Base-by-base conservation (phyloP, 2,888 invertebrate genomes). In the Pseudoips prasinana region DNA sequence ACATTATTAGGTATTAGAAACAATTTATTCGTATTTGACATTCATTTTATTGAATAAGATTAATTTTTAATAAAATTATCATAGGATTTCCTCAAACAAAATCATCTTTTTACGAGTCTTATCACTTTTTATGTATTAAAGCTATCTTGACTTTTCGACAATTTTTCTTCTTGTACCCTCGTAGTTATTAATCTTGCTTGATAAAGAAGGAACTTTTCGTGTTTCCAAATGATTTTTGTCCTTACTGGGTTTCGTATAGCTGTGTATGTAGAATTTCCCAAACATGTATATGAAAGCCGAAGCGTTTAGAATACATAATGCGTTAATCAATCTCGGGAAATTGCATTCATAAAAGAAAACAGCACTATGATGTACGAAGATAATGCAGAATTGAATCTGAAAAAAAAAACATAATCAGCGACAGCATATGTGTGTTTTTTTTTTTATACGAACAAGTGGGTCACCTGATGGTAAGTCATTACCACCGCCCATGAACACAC, bases 251-350 rank as follows among this genome's bases (percentile, higher is more conserved):
- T 39, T 33, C 4, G 36, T 45, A 7, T 57, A 57, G 10, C 32
- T 51, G 4, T 48, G 25, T 1, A 51, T 20, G 18, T 57, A 57
- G 32, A 57, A 57, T 2, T 40, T 55, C 1, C 56, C 59, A 6
- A 57, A 57, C 58, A 57, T 51, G 7, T 58, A 44, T 0, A 57
- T 9, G n/a, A 57, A 57, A 0, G 33, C 34, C 2, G 28, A 0
- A 0, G 55, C 11, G 9, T 57, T 58, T 0, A 27, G 0, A 1
- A 36, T 0, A 7, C 25, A 25, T 0, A 33, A 0, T 0, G 1
- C 0, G 17, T 55, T 57, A 0, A 55, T 1, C 0, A 2, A 0
- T 29, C 23, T 58, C 0, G 56, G 56, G 7, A 25, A 55, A 22
- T 6, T 22, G 7, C 56, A 57, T 3, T 46, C 22, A 10, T 47